phyloP scores from a whole-genome alignment of 2,888 invertebrate genomes.

The Drosophila colorata region DNA sequence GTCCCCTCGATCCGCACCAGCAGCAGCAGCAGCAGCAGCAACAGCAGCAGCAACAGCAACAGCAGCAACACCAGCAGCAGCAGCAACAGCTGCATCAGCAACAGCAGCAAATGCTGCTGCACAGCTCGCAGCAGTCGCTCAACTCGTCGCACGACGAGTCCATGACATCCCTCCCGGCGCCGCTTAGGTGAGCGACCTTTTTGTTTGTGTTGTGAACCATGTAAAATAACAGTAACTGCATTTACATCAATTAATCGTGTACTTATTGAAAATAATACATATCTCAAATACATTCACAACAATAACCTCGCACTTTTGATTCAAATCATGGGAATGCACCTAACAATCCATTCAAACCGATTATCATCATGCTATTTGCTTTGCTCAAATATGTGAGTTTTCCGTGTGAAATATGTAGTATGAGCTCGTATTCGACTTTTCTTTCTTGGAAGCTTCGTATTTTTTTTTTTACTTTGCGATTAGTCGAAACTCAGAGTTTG shows the following conservation, averaged over 20 bases:
- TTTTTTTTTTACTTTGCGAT: no score
- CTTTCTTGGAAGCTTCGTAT: no score
- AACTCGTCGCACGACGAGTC: conserved; percentile 85
- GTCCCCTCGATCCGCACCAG: conserved; percentile 46
- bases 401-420: no score
- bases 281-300: conserved; percentile 1
- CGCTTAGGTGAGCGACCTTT: conserved; percentile 80
- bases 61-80: conserved; percentile 66
- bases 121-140: conserved; percentile 81
- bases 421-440: no score
- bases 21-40: conserved; percentile 62
- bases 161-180: conserved; percentile 83
- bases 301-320: conserved; percentile 3
- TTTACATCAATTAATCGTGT: conserved; percentile 1
- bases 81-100: conserved; percentile 45
- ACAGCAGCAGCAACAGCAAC: conserved; percentile 37
- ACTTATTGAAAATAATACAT: conserved; percentile 1
- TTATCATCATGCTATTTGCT: neutral
- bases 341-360: neutral
- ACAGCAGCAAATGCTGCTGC: conserved; percentile 76
- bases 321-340: conserved; percentile 1
- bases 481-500: no score
- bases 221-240: neutral
- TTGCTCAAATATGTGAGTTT: no score
- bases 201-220: neutral